A percentile compares a stretch with the other conserved stretches of the same genome.
These are phyloP conservation scores for Sepiola atlantica DNA, from an alignment of 2,888 invertebrate species.

Conservation along the genomic window DNA sequence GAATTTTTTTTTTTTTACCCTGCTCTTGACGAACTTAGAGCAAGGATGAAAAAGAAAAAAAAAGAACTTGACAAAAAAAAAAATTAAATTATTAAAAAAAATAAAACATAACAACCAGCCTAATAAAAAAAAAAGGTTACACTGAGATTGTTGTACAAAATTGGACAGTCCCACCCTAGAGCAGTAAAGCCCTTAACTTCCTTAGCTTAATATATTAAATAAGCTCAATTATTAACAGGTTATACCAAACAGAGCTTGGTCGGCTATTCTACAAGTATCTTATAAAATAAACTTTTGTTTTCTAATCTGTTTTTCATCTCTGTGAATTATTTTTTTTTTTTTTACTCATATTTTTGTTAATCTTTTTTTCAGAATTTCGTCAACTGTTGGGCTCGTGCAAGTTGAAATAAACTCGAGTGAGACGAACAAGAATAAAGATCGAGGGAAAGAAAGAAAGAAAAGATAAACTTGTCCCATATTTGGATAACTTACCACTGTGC, in stretches of 20 bases:
- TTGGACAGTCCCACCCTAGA: not conserved
- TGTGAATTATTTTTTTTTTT: not conserved
- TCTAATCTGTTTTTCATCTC: not conserved
- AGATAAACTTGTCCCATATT: not conserved
- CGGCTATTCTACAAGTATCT: too few relatives aligned
- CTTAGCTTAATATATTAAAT: too few relatives aligned
- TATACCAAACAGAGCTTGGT: too few relatives aligned
- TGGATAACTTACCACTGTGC: constrained; percentile 21
- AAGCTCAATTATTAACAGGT: too few relatives aligned
- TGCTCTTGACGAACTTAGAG: not conserved
- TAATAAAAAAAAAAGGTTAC: not conserved
- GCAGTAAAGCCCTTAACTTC: not conserved
- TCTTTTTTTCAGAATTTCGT: not conserved
- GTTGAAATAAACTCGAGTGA: not conserved
- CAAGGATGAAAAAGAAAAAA: not conserved
- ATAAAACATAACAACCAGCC: constrained; percentile 12
- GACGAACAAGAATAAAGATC: not conserved
- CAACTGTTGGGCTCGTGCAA: constrained; percentile 34
- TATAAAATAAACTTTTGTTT: too few relatives aligned
- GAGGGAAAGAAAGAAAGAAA: constrained; percentile 6
- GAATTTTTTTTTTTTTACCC: not conserved
- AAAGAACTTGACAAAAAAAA: not conserved
- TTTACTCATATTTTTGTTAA: not conserved
- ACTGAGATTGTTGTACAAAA: not conserved
- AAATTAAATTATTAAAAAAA: not conserved